phyloP scores from a whole-genome alignment of 1,140 invertebrate genomes.

The Steinernema feltiae region DNA sequence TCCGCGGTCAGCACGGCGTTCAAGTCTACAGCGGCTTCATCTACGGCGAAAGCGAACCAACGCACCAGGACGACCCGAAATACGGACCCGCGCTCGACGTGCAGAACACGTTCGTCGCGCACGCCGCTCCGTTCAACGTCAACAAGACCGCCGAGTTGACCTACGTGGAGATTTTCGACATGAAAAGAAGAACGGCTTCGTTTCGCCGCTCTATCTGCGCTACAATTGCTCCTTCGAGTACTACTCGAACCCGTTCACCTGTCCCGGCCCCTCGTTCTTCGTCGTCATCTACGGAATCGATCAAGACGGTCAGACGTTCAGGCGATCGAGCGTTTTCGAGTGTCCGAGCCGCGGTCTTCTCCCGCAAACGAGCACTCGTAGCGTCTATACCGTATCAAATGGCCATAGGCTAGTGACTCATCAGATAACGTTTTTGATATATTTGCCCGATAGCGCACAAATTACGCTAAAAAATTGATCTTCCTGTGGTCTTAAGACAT shows the following conservation, averaged over 20 bases:
- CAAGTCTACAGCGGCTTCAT: background rate
- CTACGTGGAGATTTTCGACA: background rate
- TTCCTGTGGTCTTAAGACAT: no score
- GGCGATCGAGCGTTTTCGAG: slow-evolving; percentile 11
- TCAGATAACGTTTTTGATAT: no score
- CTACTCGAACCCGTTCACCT: slow-evolving; percentile 38
- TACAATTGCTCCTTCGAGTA: slow-evolving; percentile 31
- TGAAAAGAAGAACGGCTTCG: background rate
- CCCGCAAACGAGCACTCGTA: background rate
- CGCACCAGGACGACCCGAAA: background rate
- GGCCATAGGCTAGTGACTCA: no score
- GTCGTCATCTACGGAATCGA: slow-evolving; percentile 31
- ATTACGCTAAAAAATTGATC: no score
- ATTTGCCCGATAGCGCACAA: no score
- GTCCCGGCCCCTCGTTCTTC: slow-evolving; percentile 15
- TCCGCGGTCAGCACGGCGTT: background rate
- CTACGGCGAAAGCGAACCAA: background rate
- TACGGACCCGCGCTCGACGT: background rate
- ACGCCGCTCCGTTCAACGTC: background rate
- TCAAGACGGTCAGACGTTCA: slow-evolving; percentile 25
- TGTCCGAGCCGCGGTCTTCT: background rate
- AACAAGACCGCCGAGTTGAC: background rate
- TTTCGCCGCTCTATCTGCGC: slow-evolving; percentile 13
- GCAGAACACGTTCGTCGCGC: background rate
- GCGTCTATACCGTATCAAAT: no score